phyloP scores from a whole-genome alignment of 2,797 vertebrate genomes.

The Echiichthys vipera region DNA sequence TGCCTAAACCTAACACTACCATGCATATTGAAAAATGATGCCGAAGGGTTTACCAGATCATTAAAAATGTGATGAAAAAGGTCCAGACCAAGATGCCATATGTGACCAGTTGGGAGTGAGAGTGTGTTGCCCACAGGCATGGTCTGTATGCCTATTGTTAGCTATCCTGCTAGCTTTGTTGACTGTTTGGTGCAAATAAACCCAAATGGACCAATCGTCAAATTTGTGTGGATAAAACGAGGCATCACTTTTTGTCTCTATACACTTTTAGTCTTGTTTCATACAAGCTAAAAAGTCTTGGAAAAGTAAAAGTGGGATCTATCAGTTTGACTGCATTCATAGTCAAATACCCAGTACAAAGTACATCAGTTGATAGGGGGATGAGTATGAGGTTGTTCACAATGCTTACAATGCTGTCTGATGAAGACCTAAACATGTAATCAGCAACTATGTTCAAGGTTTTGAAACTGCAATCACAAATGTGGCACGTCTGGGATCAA shows the following conservation, averaged over 20 bases:
- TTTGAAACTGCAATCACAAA: constrained; percentile 37
- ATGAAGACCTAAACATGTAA: constrained; percentile 33
- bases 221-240: not conserved
- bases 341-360: not conserved
- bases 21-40: no score
- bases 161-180: not conserved
- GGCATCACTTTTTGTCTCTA: not conserved
- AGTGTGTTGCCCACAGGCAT: no score
- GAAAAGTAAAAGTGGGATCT: not conserved
- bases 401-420: not conserved
- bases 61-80: no score
- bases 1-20: no score
- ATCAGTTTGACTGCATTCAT: not conserved
- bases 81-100: no score
- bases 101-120: no score
- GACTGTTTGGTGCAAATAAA: not conserved
- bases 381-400: not conserved
- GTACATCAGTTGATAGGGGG: not conserved
- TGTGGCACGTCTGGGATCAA: constrained; percentile 36
- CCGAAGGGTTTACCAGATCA: no score
- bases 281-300: not conserved
- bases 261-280: not conserved
- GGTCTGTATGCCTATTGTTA: not conserved
- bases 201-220: not conserved
- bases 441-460: constrained; percentile 4